Base-by-base conservation (phyloP, 2,113 vertebrate genomes). In the Sceloporus undulatus region DNA sequence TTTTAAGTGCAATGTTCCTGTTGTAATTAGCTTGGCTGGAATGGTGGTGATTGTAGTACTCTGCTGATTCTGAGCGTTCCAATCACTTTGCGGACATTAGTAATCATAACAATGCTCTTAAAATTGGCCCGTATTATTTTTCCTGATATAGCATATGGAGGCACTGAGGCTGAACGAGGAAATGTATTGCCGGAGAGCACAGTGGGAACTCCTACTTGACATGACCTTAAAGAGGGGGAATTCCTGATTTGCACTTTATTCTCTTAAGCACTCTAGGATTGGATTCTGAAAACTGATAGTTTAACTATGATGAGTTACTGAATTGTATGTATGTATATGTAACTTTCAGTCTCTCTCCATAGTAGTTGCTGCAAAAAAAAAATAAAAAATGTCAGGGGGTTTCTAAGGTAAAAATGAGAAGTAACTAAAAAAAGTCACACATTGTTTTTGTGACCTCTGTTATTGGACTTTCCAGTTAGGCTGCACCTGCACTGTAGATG, bases 371-470 rank as follows among this genome's bases (percentile, higher is more conserved):
- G 2, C 1, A 70, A 68, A 8, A 13, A 5, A n/a, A n/a, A n/a
- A n/a, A n/a, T n/a, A n/a, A n/a, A n/a, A 25, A 70, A 54, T 1
- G 52, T 25, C 11, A 2, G 11, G 56, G 42, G 5, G 9, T 71
- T 86, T 79, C 40, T 23, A 25, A 70, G 48, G 1, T 86, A 79
- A 79, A 59, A 71, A 86, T 38, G 48, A 48, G 66, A 86, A 86
- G 19, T 27, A 27, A 13, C n/a, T 79, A 70, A 86, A 71, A 78
- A 59, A 5, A 59, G 9, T 9, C 62, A 27, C 34, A 40, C 19
- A 4, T 82, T 59, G 4, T 21, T 70, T 71, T 48, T 86, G 85
- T 27, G 42, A 54, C 42, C 21, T 79, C 29, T 29, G 9, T n/a
- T 10, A 25, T 56, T 48, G 77, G 65, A 79, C 9, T 86, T 79